Evolutionary conservation across 2,113 vertebrate species (phyloP), one percentile per base, ranked within the genome.

Genomic region (Pungitius pungitius): DNA sequence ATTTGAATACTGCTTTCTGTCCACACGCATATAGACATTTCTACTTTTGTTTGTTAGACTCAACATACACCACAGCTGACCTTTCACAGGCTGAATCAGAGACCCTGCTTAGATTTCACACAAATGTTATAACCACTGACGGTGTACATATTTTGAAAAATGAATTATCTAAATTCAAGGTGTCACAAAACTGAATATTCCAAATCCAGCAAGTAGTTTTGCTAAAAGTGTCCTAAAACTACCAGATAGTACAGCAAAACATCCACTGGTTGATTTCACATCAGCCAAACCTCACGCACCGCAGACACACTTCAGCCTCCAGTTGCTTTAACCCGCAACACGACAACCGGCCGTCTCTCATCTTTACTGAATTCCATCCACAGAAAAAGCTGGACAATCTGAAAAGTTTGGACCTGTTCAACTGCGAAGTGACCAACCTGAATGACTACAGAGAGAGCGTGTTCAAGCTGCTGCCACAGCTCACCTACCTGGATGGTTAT

Each of bases 321-420:
- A 45, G 12, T 10, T 3, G 10, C 20, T 10, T 17, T 20, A 40
- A 56, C 18, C 20, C 13, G 6, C 42, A 13, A 43, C 9, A 20
- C 3, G 17, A 45, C 26, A 12, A 20, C 62, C 17, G 4, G 24
- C 52, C 27, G 43, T 37, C 56, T 56, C 35, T 72, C 39, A 62
- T 51, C 24, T 27, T 47, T 1, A 3, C 37, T 56, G 49, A 15
- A 10, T 67, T 56, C 60, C 18, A 47, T 71, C 61, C 4, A 79
- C 90, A 97, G 96, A 96, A 97, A 96, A 96, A 96, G 85, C 92
- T 97, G 86, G 95, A 95, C 54, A 94, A 94, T 88, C 91, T 97
- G 88, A 97, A 96, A 92, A 96, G 95, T 90, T 92, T 97, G 87
- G 96, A 97, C 87, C 92, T 97, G 77, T 97, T 97, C 89, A 97